Base-by-base conservation (phyloP, 1,140 invertebrate species). In the Platorchestia sp. region DNA sequence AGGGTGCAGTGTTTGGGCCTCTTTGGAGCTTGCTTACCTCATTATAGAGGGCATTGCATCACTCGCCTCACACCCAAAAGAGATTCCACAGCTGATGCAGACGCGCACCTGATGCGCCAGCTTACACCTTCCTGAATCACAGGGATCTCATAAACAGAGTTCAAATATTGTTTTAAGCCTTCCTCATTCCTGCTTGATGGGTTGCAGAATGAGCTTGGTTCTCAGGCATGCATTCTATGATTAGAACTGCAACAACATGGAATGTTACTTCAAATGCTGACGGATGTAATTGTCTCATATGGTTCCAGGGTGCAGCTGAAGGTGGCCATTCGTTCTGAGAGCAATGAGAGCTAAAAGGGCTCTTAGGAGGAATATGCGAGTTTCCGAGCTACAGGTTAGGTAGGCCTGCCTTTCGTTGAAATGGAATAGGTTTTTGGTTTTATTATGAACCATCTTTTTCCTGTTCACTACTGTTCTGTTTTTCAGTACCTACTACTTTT, bases 1-100 rank as follows among this genome's bases (percentile, higher is more conserved):
- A 90, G 44, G 87, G 87, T 90, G 87, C 87, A 44, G 87, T 90
- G 87, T 90, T 90, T 90, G 44, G 87, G 19, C 87, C 44, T 90
- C 87, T 45, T 45, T 90, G 87, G 44, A 14, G 87, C 87, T 90
- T 90, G 87, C 87, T 90, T 90, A 90, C 87, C 87, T 90, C 87
- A 90, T 90, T 90, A 90, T 75, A 75, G 36, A 75, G 59, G 27
- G 59, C 27, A 75, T 75, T 75, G 59, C 59, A 75, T 75, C 59
- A 10, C 59, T 75, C 36, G 27, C 59, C 27, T 75, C 59, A 75
- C 59, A 75, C 59, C 10, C 59, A 75, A 75, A 75, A 75, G 59
- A 51, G 47, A 75, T 19, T 75, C 59, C 27, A 3, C 7, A 27
- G 36, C 59, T 22, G 59, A 75, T 27, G 14, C 36, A 75, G 36